These are phyloP conservation scores for Polydrusus cervinus DNA, from an alignment of 2,888 invertebrate species.

Conservation along the genomic window DNA sequence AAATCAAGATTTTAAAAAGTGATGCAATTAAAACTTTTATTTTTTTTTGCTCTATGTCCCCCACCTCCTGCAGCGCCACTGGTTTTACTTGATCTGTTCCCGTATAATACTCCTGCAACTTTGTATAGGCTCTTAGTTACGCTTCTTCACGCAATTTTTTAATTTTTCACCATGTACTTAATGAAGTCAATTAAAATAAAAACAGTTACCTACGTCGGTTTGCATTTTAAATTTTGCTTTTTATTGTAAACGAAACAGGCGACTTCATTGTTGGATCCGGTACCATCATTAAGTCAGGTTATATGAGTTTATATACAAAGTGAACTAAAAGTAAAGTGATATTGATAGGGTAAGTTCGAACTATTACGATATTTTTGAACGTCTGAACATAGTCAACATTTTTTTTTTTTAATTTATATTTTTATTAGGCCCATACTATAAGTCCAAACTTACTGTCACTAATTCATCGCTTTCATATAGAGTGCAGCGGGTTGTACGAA, in stretches of 20 bases:
- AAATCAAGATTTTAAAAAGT: too few relatives aligned
- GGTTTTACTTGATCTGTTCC: too few relatives aligned
- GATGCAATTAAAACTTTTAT: background rate
- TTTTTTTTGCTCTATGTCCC: background rate
- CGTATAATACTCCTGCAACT: too few relatives aligned
- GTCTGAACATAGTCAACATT: too few relatives aligned
- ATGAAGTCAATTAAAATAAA: slow-evolving; percentile 28
- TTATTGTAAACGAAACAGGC: slow-evolving; percentile 3
- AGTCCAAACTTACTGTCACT: too few relatives aligned
- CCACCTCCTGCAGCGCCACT: too few relatives aligned
- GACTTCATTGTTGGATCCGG: background rate
- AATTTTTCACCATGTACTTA: slow-evolving; percentile 24
- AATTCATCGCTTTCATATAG: too few relatives aligned
- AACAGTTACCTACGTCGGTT: slow-evolving; percentile 1
- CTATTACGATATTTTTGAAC: too few relatives aligned
- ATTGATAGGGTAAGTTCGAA: background rate
- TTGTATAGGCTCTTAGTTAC: slow-evolving; percentile 1
- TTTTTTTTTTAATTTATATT: too few relatives aligned
- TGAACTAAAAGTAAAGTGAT: too few relatives aligned
- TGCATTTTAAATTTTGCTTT: slow-evolving; percentile 12
- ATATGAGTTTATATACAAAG: slow-evolving; percentile 1
- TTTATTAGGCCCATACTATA: too few relatives aligned
- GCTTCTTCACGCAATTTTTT: slow-evolving; percentile 14
- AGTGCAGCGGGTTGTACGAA: too few relatives aligned
- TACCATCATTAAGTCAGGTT: slow-evolving; percentile 1